Base-by-base conservation (phyloP, 2,888 invertebrate species). In the Prionchulus punctatus region DNA sequence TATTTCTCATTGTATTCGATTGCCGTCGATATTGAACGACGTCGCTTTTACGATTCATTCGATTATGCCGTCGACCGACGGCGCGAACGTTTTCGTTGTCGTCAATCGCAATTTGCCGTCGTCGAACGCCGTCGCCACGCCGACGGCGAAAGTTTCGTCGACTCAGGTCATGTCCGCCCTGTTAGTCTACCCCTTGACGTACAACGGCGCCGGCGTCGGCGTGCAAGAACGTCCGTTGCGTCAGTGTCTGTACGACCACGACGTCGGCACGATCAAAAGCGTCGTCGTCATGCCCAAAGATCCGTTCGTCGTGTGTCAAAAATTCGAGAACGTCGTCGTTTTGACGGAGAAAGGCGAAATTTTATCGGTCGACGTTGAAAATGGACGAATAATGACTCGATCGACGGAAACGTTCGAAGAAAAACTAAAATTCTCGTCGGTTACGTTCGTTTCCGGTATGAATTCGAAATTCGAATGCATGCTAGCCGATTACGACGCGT, bases 61-160 rank as follows among this genome's bases (percentile, higher is more conserved):
- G 31, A 77, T 85, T 47, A 67, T 82, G 57, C 82, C 84, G 0
- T 82, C 82, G 0, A 79, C 79, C 60, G 83, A 83, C 67, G 81
- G 81, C 60, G 78, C 78, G 59, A 81, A 82, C 68, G 66, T 85
- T 55, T 71, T 85, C 49, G 72, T 72, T 2, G 66, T 67, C 12
- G 64, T 62, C 66, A 45, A 49, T 48, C 51, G 48, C n/a, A n/a
- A n/a, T n/a, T n/a, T n/a, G n/a, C n/a, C n/a, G n/a, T n/a, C n/a
- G n/a, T n/a, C n/a, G n/a, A 36, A 21, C 55, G 25, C 26, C 18
- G 36, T n/a, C 47, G 30, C 27, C 18, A 27, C 45, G 23, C 30
- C 25, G 2, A 27, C 31, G 23, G 43, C 30, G 1, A n/a, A 42
- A 18, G 27, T 4, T 28, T 54, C 31, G 7, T 23, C 45, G 30